Conservation (phyloP, 1,140 invertebrate genomes). For the Calosoma granatense region DNA sequence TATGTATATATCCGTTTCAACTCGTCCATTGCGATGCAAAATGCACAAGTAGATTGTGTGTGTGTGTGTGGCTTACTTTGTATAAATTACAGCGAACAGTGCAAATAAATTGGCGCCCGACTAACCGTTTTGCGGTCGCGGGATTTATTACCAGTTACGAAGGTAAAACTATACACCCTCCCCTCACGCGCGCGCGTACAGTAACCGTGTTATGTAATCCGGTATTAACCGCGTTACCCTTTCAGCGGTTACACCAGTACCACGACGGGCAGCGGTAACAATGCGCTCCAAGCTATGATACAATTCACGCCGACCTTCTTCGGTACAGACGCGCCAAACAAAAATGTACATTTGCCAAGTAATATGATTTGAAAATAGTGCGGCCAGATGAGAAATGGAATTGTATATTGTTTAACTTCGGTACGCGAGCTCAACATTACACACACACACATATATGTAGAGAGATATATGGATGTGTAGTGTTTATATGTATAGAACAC, state of each 20-base stretch:
- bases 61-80: neutral
- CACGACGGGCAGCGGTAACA: neutral
- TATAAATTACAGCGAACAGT: neutral
- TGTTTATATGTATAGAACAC: too few species aligned
- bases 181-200: neutral
- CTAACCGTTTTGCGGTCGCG: slow-evolving; percentile 25
- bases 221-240: slow-evolving; percentile 1
- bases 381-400: too few species aligned
- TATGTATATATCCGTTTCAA: too few species aligned
- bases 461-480: neutral
- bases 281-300: too few species aligned
- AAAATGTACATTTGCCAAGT: neutral
- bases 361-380: neutral
- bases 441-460: neutral
- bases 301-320: too few species aligned
- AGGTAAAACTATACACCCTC: neutral
- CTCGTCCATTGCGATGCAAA: neutral
- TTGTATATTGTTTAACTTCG: neutral
- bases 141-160: slow-evolving; percentile 27
- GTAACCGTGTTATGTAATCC: neutral
- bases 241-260: neutral
- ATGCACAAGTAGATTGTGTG: neutral
- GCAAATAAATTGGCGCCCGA: slow-evolving; percentile 20
- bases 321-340: neutral
- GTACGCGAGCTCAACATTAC: neutral